Evolutionary conservation across 2,113 vertebrate genomes (phyloP), one percentile per base, ranked within the genome.

Genomic region (Arizona elegans): DNA sequence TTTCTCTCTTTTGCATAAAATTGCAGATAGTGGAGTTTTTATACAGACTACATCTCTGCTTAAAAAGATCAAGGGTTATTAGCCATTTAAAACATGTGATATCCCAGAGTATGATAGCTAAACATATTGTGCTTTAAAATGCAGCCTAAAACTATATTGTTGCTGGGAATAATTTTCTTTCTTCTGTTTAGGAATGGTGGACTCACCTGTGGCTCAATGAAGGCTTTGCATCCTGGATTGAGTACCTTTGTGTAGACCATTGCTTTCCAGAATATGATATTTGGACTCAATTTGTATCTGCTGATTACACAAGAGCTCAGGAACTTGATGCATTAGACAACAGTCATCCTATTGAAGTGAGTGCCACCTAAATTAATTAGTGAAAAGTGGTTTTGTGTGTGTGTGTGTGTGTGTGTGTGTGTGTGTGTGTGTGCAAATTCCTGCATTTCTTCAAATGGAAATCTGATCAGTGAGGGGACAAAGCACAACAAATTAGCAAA

Each of bases 251-350:
- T 58, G 99, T 99, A 91, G 99, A 99, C 96, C 98, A 99, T 97
- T 99, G 99, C 96, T 99, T 99, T 97, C 99, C 99, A 0, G 99
- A 99, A 94, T 99, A 99, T 43, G 99, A 99, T 96, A 99, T 99
- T 97, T 99, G 99, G 99, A 99, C 99, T 9, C 99, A 99, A 97
- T 99, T 99, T 94, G 99, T 99, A 86, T 99, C 99, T 50, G 99
- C 99, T 0, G 99, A 99, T 96, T 99, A 99, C 94, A 99, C 99
- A 0, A 98, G 99, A 0, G 99, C 99, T 87, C 98, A 99, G 91
- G 99, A 99, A 94, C 98, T 99, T 47, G 99, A 99, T 9, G 99
- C 99, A 13, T 98, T 99, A 97, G 99, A 99, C 97, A 99, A 99
- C 97, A 99, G 99, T 95, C 99, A 99, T 91, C 99, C 99, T 58